Percentiles rank a stretch among this genome's conserved stretches.
Conservation (phyloP, 1,140 invertebrate species). For the Uloborus diversus region DNA sequence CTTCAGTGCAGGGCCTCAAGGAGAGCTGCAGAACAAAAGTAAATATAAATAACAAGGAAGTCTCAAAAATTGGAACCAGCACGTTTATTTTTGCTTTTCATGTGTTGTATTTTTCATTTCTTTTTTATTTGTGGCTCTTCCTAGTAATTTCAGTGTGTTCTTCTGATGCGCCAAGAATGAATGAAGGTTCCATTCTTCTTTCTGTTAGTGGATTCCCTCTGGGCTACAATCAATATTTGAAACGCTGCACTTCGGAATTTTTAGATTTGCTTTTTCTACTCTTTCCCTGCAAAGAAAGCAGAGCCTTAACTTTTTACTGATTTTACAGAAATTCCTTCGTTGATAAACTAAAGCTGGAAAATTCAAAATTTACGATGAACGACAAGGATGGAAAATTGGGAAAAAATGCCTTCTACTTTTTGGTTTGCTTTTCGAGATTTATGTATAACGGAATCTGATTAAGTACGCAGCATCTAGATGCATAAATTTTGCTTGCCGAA, state of each 20-base stretch:
- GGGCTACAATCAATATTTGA: constrained; percentile 50
- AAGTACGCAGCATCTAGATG: too few species aligned
- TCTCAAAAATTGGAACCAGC: constrained; percentile 42
- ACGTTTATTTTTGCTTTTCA: constrained; percentile 39
- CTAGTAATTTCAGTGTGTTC: constrained; percentile 32
- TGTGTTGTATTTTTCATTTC: constrained; percentile 32
- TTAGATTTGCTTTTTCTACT: constrained; percentile 20
- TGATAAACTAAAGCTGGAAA: constrained; percentile 13
- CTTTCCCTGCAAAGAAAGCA: neutral
- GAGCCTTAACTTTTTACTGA: neutral
- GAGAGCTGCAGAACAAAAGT: constrained; percentile 34
- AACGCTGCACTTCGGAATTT: constrained; percentile 10
- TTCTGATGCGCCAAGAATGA: constrained; percentile 36
- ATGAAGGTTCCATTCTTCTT: constrained; percentile 7
- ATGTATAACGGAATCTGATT: too few species aligned
- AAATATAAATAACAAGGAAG: constrained; percentile 42
- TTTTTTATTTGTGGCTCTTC: constrained; percentile 40
- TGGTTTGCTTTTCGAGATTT: too few species aligned
- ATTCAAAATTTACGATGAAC: constrained; percentile 36
- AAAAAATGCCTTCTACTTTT: too few species aligned
- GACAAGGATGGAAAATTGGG: neutral
- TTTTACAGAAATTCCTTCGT: constrained; percentile 2
- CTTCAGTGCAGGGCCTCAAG: neutral
- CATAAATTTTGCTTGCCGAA: too few species aligned
- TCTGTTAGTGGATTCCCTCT: constrained; percentile 10